phyloP scores from a whole-genome alignment of 2,113 vertebrate genomes.

The Grammomys surdaster region DNA sequence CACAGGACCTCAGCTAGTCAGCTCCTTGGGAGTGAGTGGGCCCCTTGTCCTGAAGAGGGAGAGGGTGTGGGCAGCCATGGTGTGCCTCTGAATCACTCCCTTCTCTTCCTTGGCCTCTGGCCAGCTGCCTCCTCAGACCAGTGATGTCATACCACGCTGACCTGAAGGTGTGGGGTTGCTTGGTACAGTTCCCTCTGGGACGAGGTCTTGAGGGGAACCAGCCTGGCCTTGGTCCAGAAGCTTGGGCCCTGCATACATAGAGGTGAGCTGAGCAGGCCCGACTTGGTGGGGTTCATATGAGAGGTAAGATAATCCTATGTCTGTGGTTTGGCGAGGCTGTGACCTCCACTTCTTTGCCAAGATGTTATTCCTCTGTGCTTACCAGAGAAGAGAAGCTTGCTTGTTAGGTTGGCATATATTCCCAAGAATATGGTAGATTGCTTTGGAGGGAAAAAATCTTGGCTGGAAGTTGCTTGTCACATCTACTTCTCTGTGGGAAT shows the following conservation, averaged over 20 bases:
- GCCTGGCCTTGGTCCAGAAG: constrained; percentile 40
- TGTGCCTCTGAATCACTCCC: constrained; percentile 68
- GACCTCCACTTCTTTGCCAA: neutral
- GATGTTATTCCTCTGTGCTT: neutral
- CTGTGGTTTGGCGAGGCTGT: neutral
- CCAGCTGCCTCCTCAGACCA: constrained; percentile 58
- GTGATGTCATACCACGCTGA: constrained; percentile 69
- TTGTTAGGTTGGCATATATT: constrained; percentile 57
- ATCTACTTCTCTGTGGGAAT: constrained; percentile 55
- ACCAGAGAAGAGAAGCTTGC: neutral
- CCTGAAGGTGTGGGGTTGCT: constrained; percentile 34
- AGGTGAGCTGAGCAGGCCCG: constrained; percentile 44
- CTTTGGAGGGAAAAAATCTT: constrained; percentile 57
- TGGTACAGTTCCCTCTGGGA: constrained; percentile 24
- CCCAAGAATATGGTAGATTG: constrained; percentile 64
- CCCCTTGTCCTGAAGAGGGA: constrained; percentile 25
- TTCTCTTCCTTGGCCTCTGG: constrained; percentile 56
- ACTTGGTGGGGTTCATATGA: neutral
- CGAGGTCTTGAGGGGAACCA: constrained; percentile 30
- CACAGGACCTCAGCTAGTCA: neutral
- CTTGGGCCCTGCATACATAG: neutral
- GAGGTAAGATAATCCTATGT: neutral
- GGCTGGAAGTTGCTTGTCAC: constrained; percentile 69
- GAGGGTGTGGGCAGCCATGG: constrained; percentile 55
- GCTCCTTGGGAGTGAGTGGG: neutral